Percentiles rank a stretch among this genome's conserved stretches.
Evolutionary conservation across 2,888 invertebrate species (phyloP).

Genomic region (Masnerella sp.): DNA sequence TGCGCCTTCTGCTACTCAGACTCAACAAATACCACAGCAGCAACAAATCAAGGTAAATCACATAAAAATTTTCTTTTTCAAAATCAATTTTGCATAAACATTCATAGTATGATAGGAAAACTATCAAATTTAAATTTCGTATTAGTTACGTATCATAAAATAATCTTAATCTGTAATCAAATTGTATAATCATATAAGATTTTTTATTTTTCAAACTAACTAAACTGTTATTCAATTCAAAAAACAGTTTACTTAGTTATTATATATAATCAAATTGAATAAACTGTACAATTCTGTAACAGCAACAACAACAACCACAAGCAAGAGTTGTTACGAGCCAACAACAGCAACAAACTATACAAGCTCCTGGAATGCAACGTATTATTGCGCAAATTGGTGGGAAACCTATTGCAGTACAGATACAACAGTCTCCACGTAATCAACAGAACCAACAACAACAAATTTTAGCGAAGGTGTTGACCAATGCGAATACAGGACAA

Average conservation of each 20-base stretch:
- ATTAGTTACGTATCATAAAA: no score
- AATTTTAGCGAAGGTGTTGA: constrained; percentile 85
- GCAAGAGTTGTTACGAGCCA: constrained; percentile 67
- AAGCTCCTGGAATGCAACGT: constrained; percentile 74
- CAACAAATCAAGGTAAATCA: constrained; percentile 74
- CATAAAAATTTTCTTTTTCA: no score
- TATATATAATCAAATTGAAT: no score
- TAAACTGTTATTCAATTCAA: no score
- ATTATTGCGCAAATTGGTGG: constrained; percentile 76
- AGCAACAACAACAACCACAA: constrained; percentile 67
- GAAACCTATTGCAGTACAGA: constrained; percentile 78
- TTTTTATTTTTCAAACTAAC: no score
- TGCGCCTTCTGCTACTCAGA: constrained; percentile 67
- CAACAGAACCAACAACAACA: constrained; percentile 78
- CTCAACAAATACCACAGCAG: constrained; percentile 76
- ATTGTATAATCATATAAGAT: no score
- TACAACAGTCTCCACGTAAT: constrained; percentile 78
- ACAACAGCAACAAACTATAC: constrained; percentile 72
- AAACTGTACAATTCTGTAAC: no score
- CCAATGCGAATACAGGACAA: constrained; percentile 82
- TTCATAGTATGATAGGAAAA: no score
- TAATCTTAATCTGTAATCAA: no score
- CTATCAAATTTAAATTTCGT: no score
- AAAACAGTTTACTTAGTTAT: no score
- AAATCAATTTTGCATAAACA: no score